Conservation (phyloP, 2,797 vertebrate genomes). For the Onychomys leucogaster region DNA sequence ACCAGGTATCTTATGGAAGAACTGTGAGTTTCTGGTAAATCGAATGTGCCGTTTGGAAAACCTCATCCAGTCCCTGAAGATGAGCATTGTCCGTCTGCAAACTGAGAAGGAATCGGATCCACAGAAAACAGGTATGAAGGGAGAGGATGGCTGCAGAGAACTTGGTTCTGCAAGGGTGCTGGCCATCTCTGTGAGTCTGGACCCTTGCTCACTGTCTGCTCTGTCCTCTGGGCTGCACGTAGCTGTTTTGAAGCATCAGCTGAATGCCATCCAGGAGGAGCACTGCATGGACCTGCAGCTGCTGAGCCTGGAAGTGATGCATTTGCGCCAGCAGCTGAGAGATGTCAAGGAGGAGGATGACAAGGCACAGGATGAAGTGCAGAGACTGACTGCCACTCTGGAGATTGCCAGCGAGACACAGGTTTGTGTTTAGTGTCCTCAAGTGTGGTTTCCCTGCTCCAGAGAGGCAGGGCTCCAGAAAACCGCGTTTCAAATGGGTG, state of each 20-base stretch:
- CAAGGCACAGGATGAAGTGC: slow-evolving; percentile 83
- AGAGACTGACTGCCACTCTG: slow-evolving; percentile 84
- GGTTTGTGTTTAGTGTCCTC: slow-evolving; percentile 79
- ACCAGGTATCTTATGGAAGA: slow-evolving; percentile 82
- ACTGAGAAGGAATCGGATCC: slow-evolving; percentile 86
- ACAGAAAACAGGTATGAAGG: slow-evolving; percentile 83
- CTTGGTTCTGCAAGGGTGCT: background rate
- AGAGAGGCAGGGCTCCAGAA: background rate
- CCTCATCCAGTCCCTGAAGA: slow-evolving; percentile 88
- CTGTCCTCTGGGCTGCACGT: background rate
- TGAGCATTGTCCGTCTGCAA: slow-evolving; percentile 86
- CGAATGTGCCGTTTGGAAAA: slow-evolving; percentile 85
- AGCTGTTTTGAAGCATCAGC: slow-evolving; percentile 86
- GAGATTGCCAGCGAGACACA: slow-evolving; percentile 85
- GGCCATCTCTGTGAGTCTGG: background rate
- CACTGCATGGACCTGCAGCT: slow-evolving; percentile 86
- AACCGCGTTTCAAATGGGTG: slow-evolving; percentile 7
- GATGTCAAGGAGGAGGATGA: slow-evolving; percentile 84
- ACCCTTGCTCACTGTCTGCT: background rate
- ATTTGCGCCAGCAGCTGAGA: slow-evolving; percentile 83
- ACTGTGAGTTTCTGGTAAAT: slow-evolving; percentile 85
- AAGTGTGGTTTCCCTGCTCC: background rate
- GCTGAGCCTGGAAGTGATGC: slow-evolving; percentile 84
- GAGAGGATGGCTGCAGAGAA: background rate
- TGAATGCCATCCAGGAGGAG: slow-evolving; percentile 85